A percentile compares a stretch with the other conserved stretches of the same genome.
These are phyloP conservation scores for Coenobita brevimanus DNA, from an alignment of 1,140 invertebrate genomes.

Conservation along the genomic window DNA sequence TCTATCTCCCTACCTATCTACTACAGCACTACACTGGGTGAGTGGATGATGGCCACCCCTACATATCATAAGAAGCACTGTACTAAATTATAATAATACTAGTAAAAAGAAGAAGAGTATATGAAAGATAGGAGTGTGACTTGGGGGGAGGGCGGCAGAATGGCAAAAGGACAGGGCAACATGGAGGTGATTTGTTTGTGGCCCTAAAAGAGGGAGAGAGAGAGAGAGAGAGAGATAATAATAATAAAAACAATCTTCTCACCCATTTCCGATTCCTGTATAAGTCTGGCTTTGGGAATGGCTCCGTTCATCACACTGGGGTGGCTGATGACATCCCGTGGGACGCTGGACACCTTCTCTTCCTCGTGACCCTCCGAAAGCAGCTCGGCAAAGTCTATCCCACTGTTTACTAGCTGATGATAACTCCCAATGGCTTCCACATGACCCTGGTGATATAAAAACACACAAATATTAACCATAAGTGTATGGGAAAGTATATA, in stretches of 20 bases:
- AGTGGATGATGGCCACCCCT: too few relatives aligned
- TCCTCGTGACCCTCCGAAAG: slow-evolving; percentile 71
- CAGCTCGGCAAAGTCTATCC: slow-evolving; percentile 74
- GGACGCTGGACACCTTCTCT: slow-evolving; percentile 69
- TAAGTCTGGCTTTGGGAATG: slow-evolving; percentile 21
- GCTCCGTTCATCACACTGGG: slow-evolving; percentile 19
- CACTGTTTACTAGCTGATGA: slow-evolving; percentile 73
- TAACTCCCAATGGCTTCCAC: slow-evolving; percentile 72
- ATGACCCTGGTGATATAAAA: slow-evolving; percentile 65
- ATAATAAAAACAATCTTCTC: too few relatives aligned
- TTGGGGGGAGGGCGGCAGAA: too few relatives aligned
- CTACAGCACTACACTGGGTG: background rate
- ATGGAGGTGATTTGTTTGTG: too few relatives aligned
- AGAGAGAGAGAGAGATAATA: too few relatives aligned
- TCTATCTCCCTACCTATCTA: background rate
- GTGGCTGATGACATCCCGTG: slow-evolving; percentile 2
- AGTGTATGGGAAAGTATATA: too few relatives aligned
- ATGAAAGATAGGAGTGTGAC: too few relatives aligned
- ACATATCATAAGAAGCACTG: too few relatives aligned
- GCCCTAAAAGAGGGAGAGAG: background rate
- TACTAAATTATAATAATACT: background rate
- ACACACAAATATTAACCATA: background rate
- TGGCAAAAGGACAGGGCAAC: too few relatives aligned
- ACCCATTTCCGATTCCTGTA: slow-evolving; percentile 49
- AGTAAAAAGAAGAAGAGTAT: background rate